Evolutionary conservation across 2,888 invertebrate species (phyloP), one percentile per base, ranked within the genome.

Genomic region (Caprella mutica): DNA sequence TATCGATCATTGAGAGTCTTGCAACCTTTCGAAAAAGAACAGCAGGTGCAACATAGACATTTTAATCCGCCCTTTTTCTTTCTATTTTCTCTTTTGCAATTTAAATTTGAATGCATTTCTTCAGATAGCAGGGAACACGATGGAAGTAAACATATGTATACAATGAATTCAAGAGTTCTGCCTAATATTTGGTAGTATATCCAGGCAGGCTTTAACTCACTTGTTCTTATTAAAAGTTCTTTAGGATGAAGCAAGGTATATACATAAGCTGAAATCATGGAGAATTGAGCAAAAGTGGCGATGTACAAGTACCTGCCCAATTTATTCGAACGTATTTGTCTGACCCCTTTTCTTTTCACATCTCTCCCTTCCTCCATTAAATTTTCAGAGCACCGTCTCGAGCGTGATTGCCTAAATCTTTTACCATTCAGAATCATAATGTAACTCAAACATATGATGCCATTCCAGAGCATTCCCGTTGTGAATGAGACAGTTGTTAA

Each of bases 401-500:
- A 29, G 23, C 48, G 48, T n/a, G n/a, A n/a, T n/a, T n/a, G n/a
- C 6, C 48, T 27, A 17, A 48, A 30, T 48, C 33, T 48, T 30
- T 48, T 30, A 29, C 48, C 29, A 3, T 30, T n/a, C 17, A 48
- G 33, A 27, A 48, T 30, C 29, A 30, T 19, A 29, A 48, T 21
- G 48, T 48, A 48, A 17, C 29, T 30, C 5, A 48, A 30, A 48
- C 29, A 48, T 48, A 48, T 29, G 30, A 29, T 30, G 5, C 29
- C n/a, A 30, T 48, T 48, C 48, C 48, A 48, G 19, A 48, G 29
- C 48, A 48, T 48, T n/a, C 48, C 48, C 12, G 33, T 30, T 19
- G 33, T 48, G 23, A 48, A 48, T 21, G 48, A 48, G 9, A 48
- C n/a, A n/a, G 33, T 30, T 30, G 29, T 48, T n/a, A 48, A n/a